These are phyloP conservation scores for Tetragnatha versicolor DNA, from an alignment of 1,140 invertebrate genomes.

Conservation along the genomic window DNA sequence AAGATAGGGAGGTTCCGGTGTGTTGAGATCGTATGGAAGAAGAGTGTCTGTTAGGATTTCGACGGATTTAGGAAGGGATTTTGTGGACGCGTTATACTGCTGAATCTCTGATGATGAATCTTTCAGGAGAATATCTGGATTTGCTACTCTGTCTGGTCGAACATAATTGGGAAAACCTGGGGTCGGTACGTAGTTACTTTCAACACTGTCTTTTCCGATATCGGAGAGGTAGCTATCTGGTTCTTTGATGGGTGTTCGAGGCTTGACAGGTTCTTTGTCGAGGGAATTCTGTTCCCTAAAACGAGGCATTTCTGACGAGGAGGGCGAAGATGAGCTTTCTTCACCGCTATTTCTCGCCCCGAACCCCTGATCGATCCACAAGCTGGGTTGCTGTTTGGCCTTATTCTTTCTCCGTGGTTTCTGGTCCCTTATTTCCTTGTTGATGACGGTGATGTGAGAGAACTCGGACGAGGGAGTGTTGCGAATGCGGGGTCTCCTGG, in stretches of 20 bases:
- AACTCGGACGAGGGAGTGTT: neutral
- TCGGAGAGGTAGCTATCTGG: neutral
- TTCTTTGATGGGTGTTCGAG: neutral
- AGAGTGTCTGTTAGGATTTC: neutral
- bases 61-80: neutral
- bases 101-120: too few species aligned
- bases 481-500: neutral
- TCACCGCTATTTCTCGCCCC: neutral
- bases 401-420: slow-evolving; percentile 24
- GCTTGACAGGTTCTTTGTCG: neutral
- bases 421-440: slow-evolving; percentile 14
- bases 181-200: too few species aligned
- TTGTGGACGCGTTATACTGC: too few species aligned
- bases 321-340: neutral
- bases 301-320: neutral
- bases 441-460: slow-evolving; percentile 41
- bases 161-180: too few species aligned
- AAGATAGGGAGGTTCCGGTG: neutral
- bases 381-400: neutral
- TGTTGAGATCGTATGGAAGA: neutral
- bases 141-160: neutral
- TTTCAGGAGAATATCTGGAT: neutral
- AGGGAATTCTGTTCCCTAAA: neutral
- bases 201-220: neutral
- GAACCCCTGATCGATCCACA: neutral